Conservation (phyloP, 2,113 vertebrate genomes). For the Struthio camelus region DNA sequence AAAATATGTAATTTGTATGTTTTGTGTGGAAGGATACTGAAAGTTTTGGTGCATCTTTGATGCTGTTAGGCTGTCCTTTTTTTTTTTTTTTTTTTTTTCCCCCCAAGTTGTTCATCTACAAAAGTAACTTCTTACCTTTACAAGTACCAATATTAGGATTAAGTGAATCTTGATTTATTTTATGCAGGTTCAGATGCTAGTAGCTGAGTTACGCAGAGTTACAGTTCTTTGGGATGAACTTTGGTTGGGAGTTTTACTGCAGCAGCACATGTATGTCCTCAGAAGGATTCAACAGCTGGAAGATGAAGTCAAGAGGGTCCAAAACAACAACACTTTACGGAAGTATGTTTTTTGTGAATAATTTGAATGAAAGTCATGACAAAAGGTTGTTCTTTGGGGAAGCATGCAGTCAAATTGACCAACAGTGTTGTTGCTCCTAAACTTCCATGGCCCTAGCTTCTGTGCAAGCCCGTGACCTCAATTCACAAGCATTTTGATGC, state of each 20-base stretch:
- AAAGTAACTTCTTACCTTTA: neutral
- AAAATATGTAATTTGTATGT: accelerated
- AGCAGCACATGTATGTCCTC: constrained; percentile 97
- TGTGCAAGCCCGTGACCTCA: neutral
- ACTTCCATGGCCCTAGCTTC: neutral
- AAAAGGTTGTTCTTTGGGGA: neutral
- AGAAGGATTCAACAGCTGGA: constrained; percentile 94
- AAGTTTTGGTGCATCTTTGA: neutral
- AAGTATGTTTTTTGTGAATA: constrained; percentile 77
- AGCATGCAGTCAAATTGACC: accelerated
- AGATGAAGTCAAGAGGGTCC: constrained; percentile 97
- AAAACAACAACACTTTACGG: constrained; percentile 94
- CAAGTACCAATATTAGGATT: neutral
- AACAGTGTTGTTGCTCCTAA: neutral
- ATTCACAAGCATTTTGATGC: neutral
- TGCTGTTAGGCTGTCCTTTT: neutral
- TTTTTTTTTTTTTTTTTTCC: no score
- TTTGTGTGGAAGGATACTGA: neutral
- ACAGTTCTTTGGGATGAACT: constrained; percentile 98
- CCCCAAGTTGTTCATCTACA: neutral
- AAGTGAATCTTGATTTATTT: neutral
- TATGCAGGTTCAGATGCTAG: constrained; percentile 92
- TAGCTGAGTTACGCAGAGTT: constrained; percentile 94
- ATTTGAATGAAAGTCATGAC: neutral
- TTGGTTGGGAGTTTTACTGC: constrained; percentile 94